These are phyloP conservation scores for Chloropsis hardwickii DNA, from an alignment of 2,113 vertebrate species.

Conservation along the genomic window DNA sequence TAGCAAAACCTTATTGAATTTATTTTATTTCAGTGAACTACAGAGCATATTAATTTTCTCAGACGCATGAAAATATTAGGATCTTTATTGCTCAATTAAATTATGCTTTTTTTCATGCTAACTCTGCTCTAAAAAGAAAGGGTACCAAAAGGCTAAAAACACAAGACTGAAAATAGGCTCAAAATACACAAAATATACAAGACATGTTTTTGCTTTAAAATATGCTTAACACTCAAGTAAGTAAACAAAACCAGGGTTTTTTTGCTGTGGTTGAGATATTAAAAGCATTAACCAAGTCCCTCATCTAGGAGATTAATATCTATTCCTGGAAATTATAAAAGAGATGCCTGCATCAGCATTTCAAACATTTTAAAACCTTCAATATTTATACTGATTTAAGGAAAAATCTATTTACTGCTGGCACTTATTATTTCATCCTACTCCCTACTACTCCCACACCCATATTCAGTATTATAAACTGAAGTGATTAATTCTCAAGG, in stretches of 20 bases:
- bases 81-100: constrained; percentile 48
- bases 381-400: constrained; percentile 6
- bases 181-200: constrained; percentile 1
- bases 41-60: constrained; percentile 29
- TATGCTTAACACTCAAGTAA: not conserved
- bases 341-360: constrained; percentile 5
- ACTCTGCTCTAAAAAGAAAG: not conserved
- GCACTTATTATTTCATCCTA: not conserved
- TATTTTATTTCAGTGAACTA: constrained; percentile 29
- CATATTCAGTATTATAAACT: not conserved
- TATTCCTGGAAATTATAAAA: not conserved
- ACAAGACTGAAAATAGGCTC: not conserved
- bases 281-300: constrained; percentile 27
- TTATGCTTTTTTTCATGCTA: constrained; percentile 32
- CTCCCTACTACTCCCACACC: not conserved
- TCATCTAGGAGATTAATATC: not conserved
- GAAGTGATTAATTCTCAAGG: not conserved
- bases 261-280: constrained; percentile 12
- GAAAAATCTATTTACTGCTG: not conserved
- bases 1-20: not conserved
- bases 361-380: not conserved
- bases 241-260: constrained; percentile 45
- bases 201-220: constrained; percentile 17
- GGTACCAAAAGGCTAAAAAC: constrained; percentile 18
- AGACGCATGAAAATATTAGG: constrained; percentile 40